Base-by-base conservation (phyloP, 2,888 invertebrate species). In the Scaptodrosophila latifasciaeformis region DNA sequence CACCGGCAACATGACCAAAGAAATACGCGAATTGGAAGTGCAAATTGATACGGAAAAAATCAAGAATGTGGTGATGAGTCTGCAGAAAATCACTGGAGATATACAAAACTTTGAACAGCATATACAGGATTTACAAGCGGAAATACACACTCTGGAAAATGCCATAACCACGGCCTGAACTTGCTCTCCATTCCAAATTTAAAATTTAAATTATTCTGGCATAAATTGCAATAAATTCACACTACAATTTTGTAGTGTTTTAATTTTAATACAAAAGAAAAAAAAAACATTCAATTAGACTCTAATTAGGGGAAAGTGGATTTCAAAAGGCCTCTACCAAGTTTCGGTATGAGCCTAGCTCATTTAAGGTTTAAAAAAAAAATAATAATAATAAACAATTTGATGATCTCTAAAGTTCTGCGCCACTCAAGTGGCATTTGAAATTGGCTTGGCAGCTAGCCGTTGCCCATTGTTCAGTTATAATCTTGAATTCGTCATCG, bases 21-120 rank as follows among this genome's bases (percentile, higher is more conserved):
- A 97, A 84, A 93, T 94, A 54, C 89, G 96, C 46, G 97, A 97
- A 86, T 87, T 97, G 47, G 96, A 97, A 86, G 97, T 97, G 82
- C 96, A 96, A 88, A 94, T 96, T 59, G 95, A 96, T 85, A 90
- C 90, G 21, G 96, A 96, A 84, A 91, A 91, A 65, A 89, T 91
- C 12, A 92, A 93, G 78, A 90, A 92, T 82, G 92, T 95, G 62
- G 90, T 91, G 67, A 91, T 91, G 37, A 95, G 95, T 84, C 88
- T 96, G 59, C 90, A 90, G 65, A 93, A 94, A 86, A 93, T 96
- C 15, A 84, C 85, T 2, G 69, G 70, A 9, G 87, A 87, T 59
- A 80, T 87, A 7, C 68, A 76, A 42, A 78, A 85, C 51, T 84
- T 86, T 58, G 85, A 86, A 52, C 82, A 79, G 19, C 83, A 85